Evolutionary conservation across 2,113 vertebrate species (phyloP).

Genomic region (Pterophyllum scalare): DNA sequence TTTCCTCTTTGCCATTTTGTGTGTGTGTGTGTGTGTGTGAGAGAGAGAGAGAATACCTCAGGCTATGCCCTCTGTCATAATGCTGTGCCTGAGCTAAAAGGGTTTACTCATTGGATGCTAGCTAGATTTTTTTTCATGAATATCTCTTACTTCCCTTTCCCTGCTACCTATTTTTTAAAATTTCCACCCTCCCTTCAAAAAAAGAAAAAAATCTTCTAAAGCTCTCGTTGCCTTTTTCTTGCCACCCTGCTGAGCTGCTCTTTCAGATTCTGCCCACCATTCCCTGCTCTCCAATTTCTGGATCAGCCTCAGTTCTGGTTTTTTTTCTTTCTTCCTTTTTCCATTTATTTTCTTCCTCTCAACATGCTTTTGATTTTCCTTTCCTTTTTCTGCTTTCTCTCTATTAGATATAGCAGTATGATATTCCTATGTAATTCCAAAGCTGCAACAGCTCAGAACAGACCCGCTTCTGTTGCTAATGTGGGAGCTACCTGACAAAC

Average conservation of each 20-base stretch:
- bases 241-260: background rate
- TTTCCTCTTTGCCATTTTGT: constrained; percentile 7
- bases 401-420: background rate
- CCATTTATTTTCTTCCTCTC: background rate
- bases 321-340: background rate
- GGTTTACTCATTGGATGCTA: constrained; percentile 21
- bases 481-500: background rate
- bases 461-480: background rate
- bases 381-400: background rate
- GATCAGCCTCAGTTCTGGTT: background rate
- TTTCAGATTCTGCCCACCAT: constrained; percentile 9
- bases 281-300: background rate
- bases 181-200: background rate
- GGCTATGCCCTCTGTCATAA: constrained; percentile 49
- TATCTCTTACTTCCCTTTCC: constrained; percentile 10
- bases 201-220: constrained; percentile 9
- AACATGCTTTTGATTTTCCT: background rate
- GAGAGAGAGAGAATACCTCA: constrained; percentile 48
- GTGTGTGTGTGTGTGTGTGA: constrained; percentile 2
- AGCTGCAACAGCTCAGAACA: background rate
- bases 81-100: constrained; percentile 42
- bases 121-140: background rate
- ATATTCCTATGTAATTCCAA: background rate
- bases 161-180: background rate
- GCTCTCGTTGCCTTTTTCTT: constrained; percentile 6